Conservation (phyloP, 2,113 vertebrate genomes). For the Malurus melanocephalus region DNA sequence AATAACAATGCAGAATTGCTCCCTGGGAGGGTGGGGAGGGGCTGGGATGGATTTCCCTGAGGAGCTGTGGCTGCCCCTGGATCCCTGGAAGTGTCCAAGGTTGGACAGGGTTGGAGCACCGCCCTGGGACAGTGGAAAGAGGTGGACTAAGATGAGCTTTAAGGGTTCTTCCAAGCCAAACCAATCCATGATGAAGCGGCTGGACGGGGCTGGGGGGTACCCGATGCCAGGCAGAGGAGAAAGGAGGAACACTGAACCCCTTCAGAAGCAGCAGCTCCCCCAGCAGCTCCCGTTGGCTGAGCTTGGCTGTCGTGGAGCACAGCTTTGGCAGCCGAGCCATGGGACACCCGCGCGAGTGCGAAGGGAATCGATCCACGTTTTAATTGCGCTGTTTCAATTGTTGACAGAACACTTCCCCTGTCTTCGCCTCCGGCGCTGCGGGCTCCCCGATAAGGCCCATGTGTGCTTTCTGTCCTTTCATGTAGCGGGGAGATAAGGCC, state of each 20-base stretch:
- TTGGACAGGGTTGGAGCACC: fast-evolving
- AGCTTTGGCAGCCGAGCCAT: neutral
- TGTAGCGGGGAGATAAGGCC: conserved; percentile 55
- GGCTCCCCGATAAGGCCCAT: conserved; percentile 32
- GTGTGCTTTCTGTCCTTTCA: conserved; percentile 35
- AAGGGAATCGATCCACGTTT: neutral
- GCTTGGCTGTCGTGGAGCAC: neutral
- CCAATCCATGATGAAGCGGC: neutral
- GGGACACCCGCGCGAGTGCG: neutral
- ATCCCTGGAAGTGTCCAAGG: neutral
- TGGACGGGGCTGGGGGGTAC: neutral
- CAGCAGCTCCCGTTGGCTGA: fast-evolving
- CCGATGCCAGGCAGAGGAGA: neutral
- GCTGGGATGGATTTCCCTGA: neutral
- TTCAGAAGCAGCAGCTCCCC: fast-evolving
- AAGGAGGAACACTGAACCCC: neutral
- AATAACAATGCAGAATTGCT: neutral
- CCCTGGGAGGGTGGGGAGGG: neutral
- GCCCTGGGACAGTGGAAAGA: neutral
- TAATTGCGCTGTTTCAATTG: neutral
- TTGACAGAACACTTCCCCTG: conserved; percentile 31
- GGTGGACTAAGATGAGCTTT: neutral
- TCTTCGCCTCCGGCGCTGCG: neutral
- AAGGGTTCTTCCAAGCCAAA: neutral
- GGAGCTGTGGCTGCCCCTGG: neutral